Evolutionary conservation across 2,797 vertebrate genomes (phyloP).

Genomic region (Nannoperca obscura): DNA sequence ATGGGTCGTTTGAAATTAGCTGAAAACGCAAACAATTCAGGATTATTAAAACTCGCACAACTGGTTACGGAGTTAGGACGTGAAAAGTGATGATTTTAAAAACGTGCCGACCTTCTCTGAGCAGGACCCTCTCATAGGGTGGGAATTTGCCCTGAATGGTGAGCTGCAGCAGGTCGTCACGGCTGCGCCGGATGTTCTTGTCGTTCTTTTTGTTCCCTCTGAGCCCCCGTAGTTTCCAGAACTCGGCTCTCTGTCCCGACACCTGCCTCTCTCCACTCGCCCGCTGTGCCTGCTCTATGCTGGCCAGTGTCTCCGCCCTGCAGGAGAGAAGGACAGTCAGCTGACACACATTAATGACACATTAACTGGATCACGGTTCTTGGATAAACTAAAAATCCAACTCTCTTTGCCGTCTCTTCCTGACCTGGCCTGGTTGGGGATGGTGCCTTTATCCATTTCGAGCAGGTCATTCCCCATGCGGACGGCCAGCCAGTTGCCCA

Average conservation of each 20-base stretch:
- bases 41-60: constrained; percentile 8
- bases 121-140: constrained; percentile 93
- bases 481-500: constrained; percentile 92
- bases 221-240: constrained; percentile 97
- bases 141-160: constrained; percentile 96
- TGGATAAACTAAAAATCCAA: background rate
- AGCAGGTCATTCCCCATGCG: constrained; percentile 93
- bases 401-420: background rate
- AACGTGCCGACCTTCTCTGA: constrained; percentile 90
- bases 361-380: background rate
- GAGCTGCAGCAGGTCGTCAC: constrained; percentile 93
- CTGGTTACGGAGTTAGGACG: background rate
- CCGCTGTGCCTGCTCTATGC: constrained; percentile 87
- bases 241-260: constrained; percentile 90
- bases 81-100: background rate
- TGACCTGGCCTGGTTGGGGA: constrained; percentile 93
- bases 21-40: constrained; percentile 66
- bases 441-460: constrained; percentile 93
- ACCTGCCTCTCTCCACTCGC: constrained; percentile 74
- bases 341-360: no score
- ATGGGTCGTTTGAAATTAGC: constrained; percentile 96
- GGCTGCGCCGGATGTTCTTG: constrained; percentile 86
- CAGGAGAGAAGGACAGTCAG: background rate
- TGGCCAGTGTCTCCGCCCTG: constrained; percentile 94
- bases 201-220: constrained; percentile 93